phyloP scores from a whole-genome alignment of 2,113 vertebrate species.

The Tupaia tana region DNA sequence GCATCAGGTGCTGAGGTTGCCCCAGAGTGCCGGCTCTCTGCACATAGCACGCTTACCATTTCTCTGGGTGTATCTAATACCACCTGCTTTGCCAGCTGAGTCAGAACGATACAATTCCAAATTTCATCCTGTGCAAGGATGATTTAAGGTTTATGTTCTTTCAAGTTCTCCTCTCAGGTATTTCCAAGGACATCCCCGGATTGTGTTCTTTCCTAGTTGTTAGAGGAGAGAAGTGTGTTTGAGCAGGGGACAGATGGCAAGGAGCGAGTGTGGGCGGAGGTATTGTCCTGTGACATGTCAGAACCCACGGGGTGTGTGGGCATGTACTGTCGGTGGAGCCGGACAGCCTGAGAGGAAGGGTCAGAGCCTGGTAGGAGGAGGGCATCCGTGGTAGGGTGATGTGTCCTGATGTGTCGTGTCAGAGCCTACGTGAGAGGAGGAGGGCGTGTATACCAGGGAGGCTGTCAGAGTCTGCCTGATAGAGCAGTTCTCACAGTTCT shows the following conservation, averaged over 20 bases:
- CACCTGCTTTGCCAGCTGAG: not conserved
- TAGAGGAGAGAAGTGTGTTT: not conserved
- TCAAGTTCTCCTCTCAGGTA: not conserved
- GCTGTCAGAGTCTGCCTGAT: not conserved
- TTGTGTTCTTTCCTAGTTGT: not conserved
- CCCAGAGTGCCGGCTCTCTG: not conserved
- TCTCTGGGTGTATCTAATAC: not conserved
- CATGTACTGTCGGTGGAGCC: not conserved
- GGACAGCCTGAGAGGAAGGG: not conserved
- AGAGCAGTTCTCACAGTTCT: not conserved
- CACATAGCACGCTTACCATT: not conserved
- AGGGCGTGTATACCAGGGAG: not conserved
- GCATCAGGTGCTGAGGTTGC: not conserved
- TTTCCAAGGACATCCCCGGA: not conserved
- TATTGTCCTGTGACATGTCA: not conserved
- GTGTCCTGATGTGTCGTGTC: not conserved
- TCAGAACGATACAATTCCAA: not conserved
- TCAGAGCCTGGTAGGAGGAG: not conserved
- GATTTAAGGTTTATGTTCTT: slow-evolving; percentile 26
- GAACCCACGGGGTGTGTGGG: not conserved
- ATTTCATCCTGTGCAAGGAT: not conserved
- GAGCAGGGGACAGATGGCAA: no score
- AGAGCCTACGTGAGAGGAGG: not conserved
- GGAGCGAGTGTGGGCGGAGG: no score
- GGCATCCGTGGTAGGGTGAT: not conserved